Evolutionary conservation across 2,797 vertebrate genomes (phyloP).

Genomic region (Macropus fuliginosus): DNA sequence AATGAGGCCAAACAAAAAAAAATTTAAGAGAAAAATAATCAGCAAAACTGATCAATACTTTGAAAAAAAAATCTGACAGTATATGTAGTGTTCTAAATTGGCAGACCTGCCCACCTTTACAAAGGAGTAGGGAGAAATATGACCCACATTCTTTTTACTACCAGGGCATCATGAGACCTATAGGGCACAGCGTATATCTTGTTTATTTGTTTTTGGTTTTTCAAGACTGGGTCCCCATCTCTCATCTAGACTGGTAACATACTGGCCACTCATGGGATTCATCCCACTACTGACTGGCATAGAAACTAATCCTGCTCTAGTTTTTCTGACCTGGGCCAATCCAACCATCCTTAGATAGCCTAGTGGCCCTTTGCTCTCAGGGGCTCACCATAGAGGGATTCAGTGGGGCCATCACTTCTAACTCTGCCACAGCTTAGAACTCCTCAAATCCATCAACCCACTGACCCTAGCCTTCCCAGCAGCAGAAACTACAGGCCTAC

Average conservation of each 20-base stretch:
- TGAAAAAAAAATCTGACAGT: not conserved
- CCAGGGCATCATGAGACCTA: not conserved
- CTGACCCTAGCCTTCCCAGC: too few species aligned
- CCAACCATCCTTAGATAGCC: not conserved
- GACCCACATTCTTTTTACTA: not conserved
- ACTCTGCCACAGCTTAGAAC: too few species aligned
- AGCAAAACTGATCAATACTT: not conserved
- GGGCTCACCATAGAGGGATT: not conserved
- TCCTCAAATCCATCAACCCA: too few species aligned
- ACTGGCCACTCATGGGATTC: not conserved
- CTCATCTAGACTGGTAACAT: not conserved
- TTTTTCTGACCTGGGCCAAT: not conserved
- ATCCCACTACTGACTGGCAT: not conserved
- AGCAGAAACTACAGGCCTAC: too few species aligned
- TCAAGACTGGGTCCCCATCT: not conserved
- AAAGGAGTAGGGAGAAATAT: not conserved
- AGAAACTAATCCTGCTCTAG: not conserved
- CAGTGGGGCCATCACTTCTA: too few species aligned
- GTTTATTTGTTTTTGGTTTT: not conserved
- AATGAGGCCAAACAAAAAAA: not conserved
- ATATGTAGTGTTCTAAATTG: not conserved
- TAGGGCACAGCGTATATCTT: not conserved
- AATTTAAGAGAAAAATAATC: not conserved
- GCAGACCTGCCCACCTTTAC: not conserved
- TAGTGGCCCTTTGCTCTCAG: not conserved